A percentile compares a stretch with the other conserved stretches of the same genome.
These are phyloP conservation scores for Chrysomallon squamiferum DNA, from an alignment of 1,140 invertebrate species.

Conservation along the genomic window DNA sequence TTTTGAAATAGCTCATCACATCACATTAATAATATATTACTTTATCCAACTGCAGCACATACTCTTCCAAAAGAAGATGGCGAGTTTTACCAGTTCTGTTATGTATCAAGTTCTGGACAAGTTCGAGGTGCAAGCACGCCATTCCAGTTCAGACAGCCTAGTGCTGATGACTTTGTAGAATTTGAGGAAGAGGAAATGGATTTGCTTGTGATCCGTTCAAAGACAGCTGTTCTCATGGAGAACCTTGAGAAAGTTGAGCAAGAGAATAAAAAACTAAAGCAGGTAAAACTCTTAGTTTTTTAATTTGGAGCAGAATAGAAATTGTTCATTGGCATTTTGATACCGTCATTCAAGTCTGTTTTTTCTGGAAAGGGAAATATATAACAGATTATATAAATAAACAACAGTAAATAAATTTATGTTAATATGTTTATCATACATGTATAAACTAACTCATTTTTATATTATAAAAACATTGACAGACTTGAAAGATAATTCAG, in stretches of 20 bases:
- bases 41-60: conserved; percentile 53
- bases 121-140: conserved; percentile 62
- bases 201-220: conserved; percentile 54
- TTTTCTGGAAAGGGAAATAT: background rate
- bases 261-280: conserved; percentile 29
- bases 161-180: conserved; percentile 59
- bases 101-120: conserved; percentile 52
- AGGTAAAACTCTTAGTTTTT: conserved; percentile 30
- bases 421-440: too few species aligned
- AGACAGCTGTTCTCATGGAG: conserved; percentile 51
- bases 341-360: too few species aligned
- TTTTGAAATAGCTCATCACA: too few species aligned
- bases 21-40: too few species aligned
- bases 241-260: conserved; percentile 30
- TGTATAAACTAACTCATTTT: too few species aligned
- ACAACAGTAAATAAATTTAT: too few species aligned
- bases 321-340: background rate
- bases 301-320: background rate
- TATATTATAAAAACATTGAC: too few species aligned
- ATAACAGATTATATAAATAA: background rate
- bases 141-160: conserved; percentile 58
- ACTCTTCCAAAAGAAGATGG: conserved; percentile 62
- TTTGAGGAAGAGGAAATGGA: conserved; percentile 57
- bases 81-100: conserved; percentile 65
- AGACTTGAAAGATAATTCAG: too few species aligned